These are phyloP conservation scores for Liasis olivaceus DNA, from an alignment of 2,797 vertebrate genomes.

Conservation along the genomic window DNA sequence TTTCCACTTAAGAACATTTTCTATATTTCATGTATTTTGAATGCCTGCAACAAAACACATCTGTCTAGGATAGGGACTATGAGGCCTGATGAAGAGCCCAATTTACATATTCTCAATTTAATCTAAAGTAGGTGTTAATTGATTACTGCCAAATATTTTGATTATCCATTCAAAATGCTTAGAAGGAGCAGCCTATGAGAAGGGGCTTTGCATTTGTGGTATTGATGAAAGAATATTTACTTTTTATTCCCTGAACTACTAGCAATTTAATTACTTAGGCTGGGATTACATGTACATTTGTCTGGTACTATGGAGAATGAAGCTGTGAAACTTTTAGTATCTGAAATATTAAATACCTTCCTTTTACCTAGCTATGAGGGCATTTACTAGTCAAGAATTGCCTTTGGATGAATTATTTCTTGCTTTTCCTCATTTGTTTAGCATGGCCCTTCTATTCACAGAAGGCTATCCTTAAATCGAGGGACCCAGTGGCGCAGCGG, in stretches of 20 bases:
- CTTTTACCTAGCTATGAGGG: not conserved
- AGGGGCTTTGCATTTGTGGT: constrained; percentile 56
- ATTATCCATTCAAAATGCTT: constrained; percentile 81
- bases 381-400: not conserved
- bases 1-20: constrained; percentile 31
- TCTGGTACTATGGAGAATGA: constrained; percentile 15
- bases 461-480: not conserved
- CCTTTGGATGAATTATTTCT: not conserved
- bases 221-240: constrained; percentile 46
- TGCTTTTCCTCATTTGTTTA: not conserved
- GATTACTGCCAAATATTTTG: constrained; percentile 84
- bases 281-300: constrained; percentile 43
- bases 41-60: constrained; percentile 69
- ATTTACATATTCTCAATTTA: constrained; percentile 87
- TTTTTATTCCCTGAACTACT: constrained; percentile 38
- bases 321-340: not conserved
- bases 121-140: constrained; percentile 85
- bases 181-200: constrained; percentile 61
- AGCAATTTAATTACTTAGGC: constrained; percentile 55
- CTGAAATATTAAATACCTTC: not conserved
- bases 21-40: constrained; percentile 67
- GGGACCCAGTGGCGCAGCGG: too few relatives aligned
- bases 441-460: not conserved
- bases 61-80: constrained; percentile 76
- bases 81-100: constrained; percentile 77